Evolutionary conservation across 2,797 vertebrate genomes (phyloP), one percentile per base, ranked within the genome.

Genomic region (Dromococcyx pavoninus): DNA sequence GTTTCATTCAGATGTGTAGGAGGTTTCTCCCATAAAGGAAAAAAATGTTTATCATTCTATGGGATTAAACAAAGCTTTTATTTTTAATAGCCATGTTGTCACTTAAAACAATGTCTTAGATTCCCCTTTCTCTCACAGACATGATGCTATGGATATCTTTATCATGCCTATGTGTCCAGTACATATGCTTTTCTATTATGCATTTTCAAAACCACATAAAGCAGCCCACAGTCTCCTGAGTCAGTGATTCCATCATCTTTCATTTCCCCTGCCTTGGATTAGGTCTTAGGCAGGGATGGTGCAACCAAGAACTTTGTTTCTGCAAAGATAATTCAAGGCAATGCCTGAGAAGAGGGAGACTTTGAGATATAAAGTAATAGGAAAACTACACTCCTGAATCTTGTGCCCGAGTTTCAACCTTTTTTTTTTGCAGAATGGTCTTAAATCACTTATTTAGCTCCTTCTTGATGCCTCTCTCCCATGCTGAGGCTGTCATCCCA

Each of bases 81-180:
- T 58, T 61, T 72, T 33, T 82, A 71, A 50, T 28, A 86, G 27
- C 56, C 3, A 0, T 10, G 24, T 30, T 83, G 35, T n/a, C 50
- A 41, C 50, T 88, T 72, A 33, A 37, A 80, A n/a, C 15, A 35
- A 16, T 21, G 25, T 11, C 19, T 28, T 51, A 30, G 11, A 61
- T 39, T 54, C 41, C 13, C 39, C 35, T 39, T 58, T 66, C 27
- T n/a, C 32, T 54, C 48, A 24, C 1, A 1, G 66, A 16, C 32
- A 6, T 1, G 9, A 35, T 35, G 44, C 15, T 13, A 4, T 4
- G 17, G 61, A 25, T 37, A 30, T 27, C 9, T 2, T 41, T 62
- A 57, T 5, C 43, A 17, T 17, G 21, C 8, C 4, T 3, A 30
- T 0, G 0, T 6, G 17, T 17, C n/a, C n/a, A n/a, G 17, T 9